Conservation (phyloP, 2,888 invertebrate species). For the Thecocarcelia acutangulata region DNA sequence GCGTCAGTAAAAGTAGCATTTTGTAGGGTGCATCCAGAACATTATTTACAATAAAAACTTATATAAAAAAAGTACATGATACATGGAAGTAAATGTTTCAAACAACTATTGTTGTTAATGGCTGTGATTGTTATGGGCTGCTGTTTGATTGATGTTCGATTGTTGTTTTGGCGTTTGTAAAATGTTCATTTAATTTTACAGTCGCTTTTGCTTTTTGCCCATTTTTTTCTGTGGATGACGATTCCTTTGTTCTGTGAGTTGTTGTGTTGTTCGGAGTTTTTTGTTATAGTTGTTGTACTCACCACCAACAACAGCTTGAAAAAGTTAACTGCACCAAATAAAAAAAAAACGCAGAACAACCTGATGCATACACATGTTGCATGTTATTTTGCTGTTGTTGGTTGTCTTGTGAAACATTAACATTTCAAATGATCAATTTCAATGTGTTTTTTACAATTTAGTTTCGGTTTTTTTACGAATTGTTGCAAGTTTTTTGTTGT, state of each 20-base stretch:
- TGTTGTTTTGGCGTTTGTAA: conserved; percentile 71
- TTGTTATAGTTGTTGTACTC: conserved; percentile 39
- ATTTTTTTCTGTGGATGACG: conserved; percentile 34
- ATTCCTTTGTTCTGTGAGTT: conserved; percentile 38
- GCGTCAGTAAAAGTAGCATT: no score
- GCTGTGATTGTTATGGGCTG: conserved; percentile 69
- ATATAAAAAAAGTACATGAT: conserved; percentile 22
- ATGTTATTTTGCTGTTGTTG: conserved; percentile 63
- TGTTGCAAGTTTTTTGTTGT: conserved; percentile 32
- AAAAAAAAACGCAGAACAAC: conserved; percentile 50
- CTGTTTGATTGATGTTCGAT: conserved; percentile 79
- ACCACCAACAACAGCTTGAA: conserved; percentile 43
- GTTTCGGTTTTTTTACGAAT: conserved; percentile 5
- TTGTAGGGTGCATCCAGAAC: conserved; percentile 12
- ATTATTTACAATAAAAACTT: conserved; percentile 15
- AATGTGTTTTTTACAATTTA: conserved; percentile 53
- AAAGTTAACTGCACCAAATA: background rate
- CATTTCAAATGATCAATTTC: conserved; percentile 66
- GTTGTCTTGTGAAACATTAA: conserved; percentile 70
- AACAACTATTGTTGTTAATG: conserved; percentile 67
- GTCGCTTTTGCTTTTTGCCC: conserved; percentile 45
- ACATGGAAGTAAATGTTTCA: conserved; percentile 68
- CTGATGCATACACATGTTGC: conserved; percentile 70
- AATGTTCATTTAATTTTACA: conserved; percentile 70
- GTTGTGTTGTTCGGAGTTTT: conserved; percentile 48